Evolutionary conservation across 2,113 vertebrate species (phyloP).

Genomic region (Phalacrocorax aristotelis): DNA sequence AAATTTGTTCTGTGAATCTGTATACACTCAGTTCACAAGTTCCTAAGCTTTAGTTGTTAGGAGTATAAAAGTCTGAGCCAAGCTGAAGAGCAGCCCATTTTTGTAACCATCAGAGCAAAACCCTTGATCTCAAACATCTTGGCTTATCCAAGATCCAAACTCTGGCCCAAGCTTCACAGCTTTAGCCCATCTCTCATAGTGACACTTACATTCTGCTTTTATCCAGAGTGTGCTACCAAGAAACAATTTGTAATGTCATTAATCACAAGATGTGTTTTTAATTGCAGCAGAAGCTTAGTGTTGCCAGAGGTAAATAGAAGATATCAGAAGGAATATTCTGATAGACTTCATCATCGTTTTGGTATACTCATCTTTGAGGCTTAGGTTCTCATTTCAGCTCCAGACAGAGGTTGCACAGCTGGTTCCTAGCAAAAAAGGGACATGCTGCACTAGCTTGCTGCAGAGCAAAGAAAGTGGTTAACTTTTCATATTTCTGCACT

Average conservation of each 20-base stretch:
- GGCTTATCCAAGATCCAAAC: background rate
- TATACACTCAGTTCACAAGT: background rate
- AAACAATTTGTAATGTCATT: background rate
- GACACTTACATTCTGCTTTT: background rate
- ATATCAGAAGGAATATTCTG: background rate
- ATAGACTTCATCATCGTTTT: background rate
- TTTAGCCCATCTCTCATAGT: background rate
- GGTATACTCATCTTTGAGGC: background rate
- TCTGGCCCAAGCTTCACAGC: background rate
- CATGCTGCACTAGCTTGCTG: background rate
- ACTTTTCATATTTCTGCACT: background rate
- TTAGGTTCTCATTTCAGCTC: background rate
- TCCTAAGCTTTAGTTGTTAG: constrained; percentile 27
- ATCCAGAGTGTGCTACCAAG: background rate
- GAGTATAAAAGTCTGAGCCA: background rate
- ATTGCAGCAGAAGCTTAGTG: background rate
- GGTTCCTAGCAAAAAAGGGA: background rate
- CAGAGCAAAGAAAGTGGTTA: background rate
- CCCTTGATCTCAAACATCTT: background rate
- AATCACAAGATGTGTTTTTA: background rate
- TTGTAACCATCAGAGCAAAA: background rate
- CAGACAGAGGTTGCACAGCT: background rate
- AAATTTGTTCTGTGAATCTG: background rate
- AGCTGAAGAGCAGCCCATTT: background rate
- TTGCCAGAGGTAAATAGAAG: background rate